These are phyloP conservation scores for Thaumatotibia leucotreta DNA, from an alignment of 1,140 invertebrate species.

Conservation along the genomic window DNA sequence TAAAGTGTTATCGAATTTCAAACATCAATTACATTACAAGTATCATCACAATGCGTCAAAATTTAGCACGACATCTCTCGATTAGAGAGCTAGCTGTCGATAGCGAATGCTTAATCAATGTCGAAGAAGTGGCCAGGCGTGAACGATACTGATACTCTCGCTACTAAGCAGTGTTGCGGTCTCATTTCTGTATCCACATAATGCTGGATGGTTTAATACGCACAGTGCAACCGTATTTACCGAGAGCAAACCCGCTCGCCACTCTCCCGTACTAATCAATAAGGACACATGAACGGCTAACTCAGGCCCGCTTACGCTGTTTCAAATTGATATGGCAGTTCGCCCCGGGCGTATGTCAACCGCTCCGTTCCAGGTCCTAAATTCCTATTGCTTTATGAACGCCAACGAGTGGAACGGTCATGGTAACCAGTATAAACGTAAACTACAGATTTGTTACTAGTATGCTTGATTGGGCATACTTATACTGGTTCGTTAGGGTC, in stretches of 20 bases:
- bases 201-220: constrained; percentile 1
- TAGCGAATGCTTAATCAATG: background rate
- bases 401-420: background rate
- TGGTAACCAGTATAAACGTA: background rate
- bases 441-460: background rate
- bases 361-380: constrained; percentile 37
- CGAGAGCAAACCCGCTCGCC: constrained; percentile 35
- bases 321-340: constrained; percentile 14
- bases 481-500: background rate
- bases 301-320: background rate
- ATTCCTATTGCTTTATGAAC: background rate
- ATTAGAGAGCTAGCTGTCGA: background rate
- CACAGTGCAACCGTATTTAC: constrained; percentile 29
- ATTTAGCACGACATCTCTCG: background rate
- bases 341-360: constrained; percentile 65
- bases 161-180: background rate
- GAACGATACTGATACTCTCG: background rate
- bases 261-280: background rate
- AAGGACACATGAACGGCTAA: background rate
- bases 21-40: background rate
- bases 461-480: background rate
- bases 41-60: background rate
- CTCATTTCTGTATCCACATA: background rate
- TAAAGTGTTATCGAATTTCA: no score
- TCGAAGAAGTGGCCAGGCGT: background rate